A percentile compares a stretch with the other conserved stretches of the same genome.
These are phyloP conservation scores for Henricia sp. DNA, from an alignment of 53 echinoderm and acorn worm species.

Conservation along the genomic window DNA sequence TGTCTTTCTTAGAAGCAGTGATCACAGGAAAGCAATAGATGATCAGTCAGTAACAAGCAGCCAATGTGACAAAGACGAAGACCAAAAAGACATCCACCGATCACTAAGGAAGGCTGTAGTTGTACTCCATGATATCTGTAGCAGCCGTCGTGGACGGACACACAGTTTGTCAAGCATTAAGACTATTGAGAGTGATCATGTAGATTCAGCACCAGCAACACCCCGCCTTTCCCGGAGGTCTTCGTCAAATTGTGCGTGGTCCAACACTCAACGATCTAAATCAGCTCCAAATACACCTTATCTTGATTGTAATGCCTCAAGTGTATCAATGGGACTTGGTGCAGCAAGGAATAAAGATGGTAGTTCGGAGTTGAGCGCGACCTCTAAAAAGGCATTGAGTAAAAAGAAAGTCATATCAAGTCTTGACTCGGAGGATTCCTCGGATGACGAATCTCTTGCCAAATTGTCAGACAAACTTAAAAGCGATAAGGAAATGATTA, in stretches of 20 bases:
- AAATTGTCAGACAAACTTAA: neutral
- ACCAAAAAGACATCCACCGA: neutral
- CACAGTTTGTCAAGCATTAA: conserved; percentile 12
- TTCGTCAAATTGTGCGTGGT: neutral
- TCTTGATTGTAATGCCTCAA: neutral
- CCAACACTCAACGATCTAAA: neutral
- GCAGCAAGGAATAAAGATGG: neutral
- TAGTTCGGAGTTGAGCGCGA: neutral
- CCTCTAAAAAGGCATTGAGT: neutral
- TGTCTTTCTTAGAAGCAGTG: neutral
- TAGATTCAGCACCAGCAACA: neutral
- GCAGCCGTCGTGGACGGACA: neutral
- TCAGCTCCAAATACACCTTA: conserved; percentile 38
- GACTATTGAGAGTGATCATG: neutral
- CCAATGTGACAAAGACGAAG: neutral
- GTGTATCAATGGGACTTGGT: neutral
- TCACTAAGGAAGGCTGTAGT: conserved; percentile 33
- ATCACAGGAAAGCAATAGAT: neutral
- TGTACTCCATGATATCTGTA: conserved; percentile 46
- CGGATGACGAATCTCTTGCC: neutral
- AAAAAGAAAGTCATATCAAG: no score
- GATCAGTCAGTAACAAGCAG: neutral
- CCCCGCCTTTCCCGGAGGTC: neutral
- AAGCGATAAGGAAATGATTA: neutral
- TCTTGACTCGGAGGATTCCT: neutral